These are phyloP conservation scores for Drosophila neotestacea DNA, from an alignment of 2,888 invertebrate genomes.

Conservation along the genomic window DNA sequence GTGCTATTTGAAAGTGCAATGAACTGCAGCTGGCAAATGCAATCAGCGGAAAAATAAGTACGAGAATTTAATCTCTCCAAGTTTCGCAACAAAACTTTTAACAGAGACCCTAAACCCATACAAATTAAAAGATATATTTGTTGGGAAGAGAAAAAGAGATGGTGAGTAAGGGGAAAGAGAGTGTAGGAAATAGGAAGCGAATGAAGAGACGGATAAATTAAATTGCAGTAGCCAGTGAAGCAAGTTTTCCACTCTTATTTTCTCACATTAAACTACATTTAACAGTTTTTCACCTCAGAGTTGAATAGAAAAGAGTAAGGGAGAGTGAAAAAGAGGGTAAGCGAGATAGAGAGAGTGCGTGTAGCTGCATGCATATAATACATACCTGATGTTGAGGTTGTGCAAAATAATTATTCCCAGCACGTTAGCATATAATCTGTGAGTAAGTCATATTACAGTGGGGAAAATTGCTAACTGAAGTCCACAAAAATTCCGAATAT, in stretches of 20 bases:
- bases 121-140: conserved; percentile 6
- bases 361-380: conserved; percentile 31
- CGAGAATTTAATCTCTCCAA: conserved; percentile 14
- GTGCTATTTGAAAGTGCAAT: conserved; percentile 38
- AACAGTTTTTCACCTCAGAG: conserved; percentile 31
- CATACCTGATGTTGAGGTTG: conserved; percentile 33
- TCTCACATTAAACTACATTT: conserved; percentile 50
- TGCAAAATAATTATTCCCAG: conserved; percentile 30
- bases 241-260: conserved; percentile 53
- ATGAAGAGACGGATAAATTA: conserved; percentile 40
- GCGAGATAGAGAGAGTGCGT: neutral
- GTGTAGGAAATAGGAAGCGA: conserved; percentile 6
- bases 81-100: conserved; percentile 13
- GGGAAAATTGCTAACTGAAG: neutral
- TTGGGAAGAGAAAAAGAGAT: neutral
- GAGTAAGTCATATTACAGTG: conserved; percentile 28
- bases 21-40: conserved; percentile 42
- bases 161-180: too few relatives aligned
- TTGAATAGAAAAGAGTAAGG: neutral
- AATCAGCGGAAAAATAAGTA: conserved; percentile 23
- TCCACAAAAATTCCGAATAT: neutral
- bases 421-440: conserved; percentile 8
- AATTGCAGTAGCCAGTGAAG: conserved; percentile 36
- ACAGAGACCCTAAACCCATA: conserved; percentile 4
- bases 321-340: too few relatives aligned